Evolutionary conservation across 1,140 invertebrate genomes (phyloP), one percentile per base, ranked within the genome.

Genomic region (Drosophila ogumai): DNA sequence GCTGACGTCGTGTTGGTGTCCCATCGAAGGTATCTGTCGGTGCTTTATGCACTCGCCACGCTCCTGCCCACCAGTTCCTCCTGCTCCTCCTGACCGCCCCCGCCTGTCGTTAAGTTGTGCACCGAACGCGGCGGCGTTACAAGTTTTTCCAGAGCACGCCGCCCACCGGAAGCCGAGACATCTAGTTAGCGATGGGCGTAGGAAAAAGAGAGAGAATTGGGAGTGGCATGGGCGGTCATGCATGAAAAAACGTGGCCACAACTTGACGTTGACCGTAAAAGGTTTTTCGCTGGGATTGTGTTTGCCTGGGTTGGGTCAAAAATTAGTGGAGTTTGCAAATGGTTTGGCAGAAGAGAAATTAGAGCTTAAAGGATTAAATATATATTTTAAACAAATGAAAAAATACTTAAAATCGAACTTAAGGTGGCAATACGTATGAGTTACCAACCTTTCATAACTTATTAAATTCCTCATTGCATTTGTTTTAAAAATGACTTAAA

Each of bases 241-340:
- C 69, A 54, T 74, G 38, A 40, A 74, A 74, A 74, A 54, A 40
- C 44, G 68, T 74, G 56, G 56, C 67, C 67, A 54, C 67, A 60
- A 72, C 71, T 74, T 74, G 67, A 74, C 71, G 67, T 73, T 63
- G 28, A 22, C 57, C 56, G 34, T 74, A 74, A 73, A 74, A 74
- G 68, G 40, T 72, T 73, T 74, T 74, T 73, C 40, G 38, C 38
- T 34, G 47, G 17, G 47, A 52, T 60, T 61, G 40, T 73, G 56
- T 55, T 74, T 73, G 66, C 66, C 32, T 17, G 47, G 56, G 69
- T 47, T 38, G 25, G 68, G 34, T 46, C 40, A 55, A 69, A 54
- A 69, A 69, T 72, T 58, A 71, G 68, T 58, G 19, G 31, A 71
- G 52, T 50, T 72, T 58, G 44, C 17, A 72, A 72, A 49, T 49